Evolutionary conservation across 2,888 invertebrate genomes (phyloP).

Genomic region (Lobophora halterata): DNA sequence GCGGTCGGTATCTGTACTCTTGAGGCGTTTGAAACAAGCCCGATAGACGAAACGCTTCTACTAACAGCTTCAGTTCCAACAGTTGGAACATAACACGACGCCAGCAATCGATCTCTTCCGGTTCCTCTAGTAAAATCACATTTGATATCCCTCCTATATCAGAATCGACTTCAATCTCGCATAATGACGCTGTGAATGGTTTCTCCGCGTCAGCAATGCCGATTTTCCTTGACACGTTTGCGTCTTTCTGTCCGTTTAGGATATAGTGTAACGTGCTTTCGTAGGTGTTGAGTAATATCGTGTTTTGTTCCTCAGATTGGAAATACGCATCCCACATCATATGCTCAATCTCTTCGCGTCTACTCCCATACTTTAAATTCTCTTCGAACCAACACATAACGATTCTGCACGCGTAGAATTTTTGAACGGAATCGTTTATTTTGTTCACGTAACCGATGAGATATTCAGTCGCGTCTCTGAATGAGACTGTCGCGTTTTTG

Average conservation of each 20-base stretch:
- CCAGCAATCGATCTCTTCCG: slow-evolving; percentile 64
- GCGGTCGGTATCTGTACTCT: slow-evolving; percentile 56
- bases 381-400: slow-evolving; percentile 74
- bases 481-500: slow-evolving; percentile 79
- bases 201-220: slow-evolving; percentile 52
- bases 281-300: slow-evolving; percentile 56
- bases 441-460: slow-evolving; percentile 79
- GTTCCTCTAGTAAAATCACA: slow-evolving; percentile 58
- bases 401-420: slow-evolving; percentile 76
- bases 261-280: slow-evolving; percentile 62
- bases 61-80: slow-evolving; percentile 79
- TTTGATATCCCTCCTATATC: slow-evolving; percentile 69
- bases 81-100: slow-evolving; percentile 75
- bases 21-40: slow-evolving; percentile 75
- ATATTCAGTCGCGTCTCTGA: slow-evolving; percentile 83
- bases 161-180: slow-evolving; percentile 69
- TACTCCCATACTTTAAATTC: slow-evolving; percentile 58
- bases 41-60: slow-evolving; percentile 82
- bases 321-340: slow-evolving; percentile 73
- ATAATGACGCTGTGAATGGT: slow-evolving; percentile 59
- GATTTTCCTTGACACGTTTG: slow-evolving; percentile 50
- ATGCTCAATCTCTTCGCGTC: slow-evolving; percentile 68
- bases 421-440: slow-evolving; percentile 63
- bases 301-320: slow-evolving; percentile 46
- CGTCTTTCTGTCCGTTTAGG: slow-evolving; percentile 61